Evolutionary conservation across 2,797 vertebrate species (phyloP).

Genomic region (Sciaenops ocellatus): DNA sequence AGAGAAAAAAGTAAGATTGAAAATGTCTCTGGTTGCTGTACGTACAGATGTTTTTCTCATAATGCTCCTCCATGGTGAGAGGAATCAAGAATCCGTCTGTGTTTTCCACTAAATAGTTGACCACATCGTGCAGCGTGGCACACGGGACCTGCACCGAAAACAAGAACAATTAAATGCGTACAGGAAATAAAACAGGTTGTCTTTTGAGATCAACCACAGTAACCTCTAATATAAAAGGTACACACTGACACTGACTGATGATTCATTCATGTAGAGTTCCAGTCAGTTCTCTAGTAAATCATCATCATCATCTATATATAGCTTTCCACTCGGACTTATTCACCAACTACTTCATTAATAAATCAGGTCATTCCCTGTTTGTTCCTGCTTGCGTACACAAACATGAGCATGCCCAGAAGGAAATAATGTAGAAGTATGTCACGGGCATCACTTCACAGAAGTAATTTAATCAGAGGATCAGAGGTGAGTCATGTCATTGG

Average conservation of each 20-base stretch:
- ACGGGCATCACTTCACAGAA: background rate
- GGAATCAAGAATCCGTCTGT: conserved; percentile 80
- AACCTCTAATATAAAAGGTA: background rate
- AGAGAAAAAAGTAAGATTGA: background rate
- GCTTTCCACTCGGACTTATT: no score
- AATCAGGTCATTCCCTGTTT: no score
- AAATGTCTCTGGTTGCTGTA: background rate
- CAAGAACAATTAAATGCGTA: background rate
- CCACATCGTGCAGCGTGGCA: conserved; percentile 80
- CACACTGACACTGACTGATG: no score
- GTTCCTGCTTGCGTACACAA: no score
- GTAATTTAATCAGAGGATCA: background rate
- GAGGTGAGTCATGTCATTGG: background rate
- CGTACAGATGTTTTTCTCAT: conserved; percentile 87
- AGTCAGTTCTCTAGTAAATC: no score
- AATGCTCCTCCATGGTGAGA: conserved; percentile 79
- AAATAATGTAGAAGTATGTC: background rate
- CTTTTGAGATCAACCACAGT: background rate
- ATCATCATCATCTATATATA: no score
- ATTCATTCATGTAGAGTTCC: no score
- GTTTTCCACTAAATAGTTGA: conserved; percentile 81
- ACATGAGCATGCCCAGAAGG: background rate
- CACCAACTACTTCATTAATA: no score
- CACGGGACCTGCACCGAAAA: conserved; percentile 79
- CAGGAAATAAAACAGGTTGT: background rate